Percentiles rank a stretch among this genome's conserved stretches.
phyloP scores from a whole-genome alignment of 2,888 invertebrate genomes.

The Sphaerophoria taeniata region DNA sequence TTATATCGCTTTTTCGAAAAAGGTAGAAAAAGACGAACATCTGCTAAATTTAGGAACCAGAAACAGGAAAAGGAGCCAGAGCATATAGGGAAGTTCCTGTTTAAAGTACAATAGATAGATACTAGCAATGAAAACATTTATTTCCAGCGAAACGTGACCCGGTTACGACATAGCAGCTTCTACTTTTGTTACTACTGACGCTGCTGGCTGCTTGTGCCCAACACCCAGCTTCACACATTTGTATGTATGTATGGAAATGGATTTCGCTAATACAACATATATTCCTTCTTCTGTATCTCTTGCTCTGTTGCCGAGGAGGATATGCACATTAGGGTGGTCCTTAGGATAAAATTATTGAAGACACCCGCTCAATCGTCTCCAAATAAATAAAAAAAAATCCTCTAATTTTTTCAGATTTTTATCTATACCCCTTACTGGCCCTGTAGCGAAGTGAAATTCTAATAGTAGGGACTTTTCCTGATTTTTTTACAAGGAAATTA shows the following conservation, averaged over 20 bases:
- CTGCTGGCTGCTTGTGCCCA: slow-evolving; percentile 46
- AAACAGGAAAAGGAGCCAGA: slow-evolving; percentile 40
- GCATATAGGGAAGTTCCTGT: slow-evolving; percentile 72
- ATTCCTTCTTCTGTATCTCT: not conserved
- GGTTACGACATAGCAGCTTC: slow-evolving; percentile 60
- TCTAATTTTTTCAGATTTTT: too few species aligned
- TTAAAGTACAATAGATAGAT: slow-evolving; percentile 73
- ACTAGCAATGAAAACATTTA: slow-evolving; percentile 74
- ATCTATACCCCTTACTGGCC: too few species aligned
- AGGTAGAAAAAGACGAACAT: slow-evolving; percentile 14
- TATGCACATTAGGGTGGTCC: too few species aligned
- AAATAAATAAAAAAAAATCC: too few species aligned
- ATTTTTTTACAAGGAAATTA: too few species aligned
- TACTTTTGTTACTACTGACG: slow-evolving; percentile 22
- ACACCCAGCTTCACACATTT: slow-evolving; percentile 17
- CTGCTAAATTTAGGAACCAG: slow-evolving; percentile 20
- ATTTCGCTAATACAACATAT: slow-evolving; percentile 25
- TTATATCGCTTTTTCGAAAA: too few species aligned
- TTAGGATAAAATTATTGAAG: too few species aligned
- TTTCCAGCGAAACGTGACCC: slow-evolving; percentile 72
- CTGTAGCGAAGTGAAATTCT: too few species aligned
- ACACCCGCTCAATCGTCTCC: too few species aligned
- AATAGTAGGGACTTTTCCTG: too few species aligned
- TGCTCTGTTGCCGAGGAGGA: not conserved
- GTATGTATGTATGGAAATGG: slow-evolving; percentile 30